phyloP scores from a whole-genome alignment of 2,113 vertebrate species.

The Jacana jacana region DNA sequence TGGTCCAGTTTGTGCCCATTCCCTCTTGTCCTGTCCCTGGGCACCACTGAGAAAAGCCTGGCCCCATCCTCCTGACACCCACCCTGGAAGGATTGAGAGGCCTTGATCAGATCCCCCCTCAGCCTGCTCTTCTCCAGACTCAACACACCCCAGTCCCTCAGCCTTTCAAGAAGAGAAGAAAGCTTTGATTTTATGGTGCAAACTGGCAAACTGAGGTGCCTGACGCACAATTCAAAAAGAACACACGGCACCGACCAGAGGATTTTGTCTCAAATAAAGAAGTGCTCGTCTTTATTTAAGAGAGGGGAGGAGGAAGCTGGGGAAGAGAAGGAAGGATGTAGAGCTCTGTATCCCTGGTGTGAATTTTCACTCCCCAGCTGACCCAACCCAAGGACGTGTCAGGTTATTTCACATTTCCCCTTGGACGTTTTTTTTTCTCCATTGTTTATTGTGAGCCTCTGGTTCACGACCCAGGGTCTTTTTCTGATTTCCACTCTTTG shows the following conservation, averaged over 20 bases:
- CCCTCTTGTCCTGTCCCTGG: too few relatives aligned
- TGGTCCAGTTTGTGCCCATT: too few relatives aligned
- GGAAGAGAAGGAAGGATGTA: slow-evolving; percentile 34
- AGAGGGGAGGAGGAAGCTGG: background rate
- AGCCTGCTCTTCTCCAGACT: too few relatives aligned
- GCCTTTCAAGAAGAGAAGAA: background rate
- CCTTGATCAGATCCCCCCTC: too few relatives aligned
- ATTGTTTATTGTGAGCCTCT: slow-evolving; percentile 18
- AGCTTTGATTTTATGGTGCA: background rate
- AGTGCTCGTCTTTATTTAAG: background rate
- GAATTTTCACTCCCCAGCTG: background rate
- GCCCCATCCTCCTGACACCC: too few relatives aligned
- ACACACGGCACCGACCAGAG: background rate
- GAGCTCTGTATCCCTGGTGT: background rate
- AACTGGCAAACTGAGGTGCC: background rate
- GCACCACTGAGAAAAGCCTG: too few relatives aligned
- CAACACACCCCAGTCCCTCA: too few relatives aligned
- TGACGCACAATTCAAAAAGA: background rate
- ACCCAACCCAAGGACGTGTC: background rate
- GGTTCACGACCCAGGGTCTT: background rate
- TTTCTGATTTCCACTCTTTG: background rate
- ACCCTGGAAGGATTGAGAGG: too few relatives aligned
- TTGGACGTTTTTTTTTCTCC: background rate
- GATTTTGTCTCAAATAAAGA: background rate
- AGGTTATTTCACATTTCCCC: slow-evolving; percentile 6